phyloP scores from a whole-genome alignment of 2,888 invertebrate species.

The Meghimatium bilineatum region DNA sequence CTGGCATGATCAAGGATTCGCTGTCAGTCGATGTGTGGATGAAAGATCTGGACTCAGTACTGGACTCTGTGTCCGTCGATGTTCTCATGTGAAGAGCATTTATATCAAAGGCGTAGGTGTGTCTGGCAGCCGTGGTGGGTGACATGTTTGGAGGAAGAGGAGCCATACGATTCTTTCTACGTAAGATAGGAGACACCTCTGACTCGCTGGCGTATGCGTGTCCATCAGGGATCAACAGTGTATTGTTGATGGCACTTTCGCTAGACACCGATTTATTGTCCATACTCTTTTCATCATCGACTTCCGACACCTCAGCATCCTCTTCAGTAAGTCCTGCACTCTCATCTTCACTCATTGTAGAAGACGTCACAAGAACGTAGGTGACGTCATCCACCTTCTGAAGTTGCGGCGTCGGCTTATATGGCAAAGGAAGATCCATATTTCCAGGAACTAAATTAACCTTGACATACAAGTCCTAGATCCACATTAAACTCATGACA shows the following conservation, averaged over 20 bases:
- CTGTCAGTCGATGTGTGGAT: conserved; percentile 43
- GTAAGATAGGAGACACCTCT: conserved; percentile 1
- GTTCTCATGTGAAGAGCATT: not conserved
- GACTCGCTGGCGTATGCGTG: conserved; percentile 3
- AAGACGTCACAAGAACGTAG: not conserved
- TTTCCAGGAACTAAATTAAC: not conserved
- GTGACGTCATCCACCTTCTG: conserved; percentile 12
- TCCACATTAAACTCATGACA: too few relatives aligned
- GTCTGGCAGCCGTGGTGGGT: not conserved
- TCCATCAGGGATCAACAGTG: not conserved
- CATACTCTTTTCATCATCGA: not conserved
- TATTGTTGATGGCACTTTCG: conserved; percentile 9
- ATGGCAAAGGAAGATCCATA: conserved; percentile 23
- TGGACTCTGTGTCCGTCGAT: conserved; percentile 40
- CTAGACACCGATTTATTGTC: conserved; percentile 6
- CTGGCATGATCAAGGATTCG: conserved; percentile 7
- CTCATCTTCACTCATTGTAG: not conserved
- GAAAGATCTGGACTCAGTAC: conserved; percentile 22
- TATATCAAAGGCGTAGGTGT: conserved; percentile 22
- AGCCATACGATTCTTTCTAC: conserved; percentile 30
- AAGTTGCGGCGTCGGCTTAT: conserved; percentile 25
- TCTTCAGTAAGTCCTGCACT: not conserved
- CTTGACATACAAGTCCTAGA: not conserved
- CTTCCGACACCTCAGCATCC: not conserved
- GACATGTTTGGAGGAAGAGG: conserved; percentile 33